These are phyloP conservation scores for Musca domestica DNA, from an alignment of 1,140 invertebrate species.

Conservation along the genomic window DNA sequence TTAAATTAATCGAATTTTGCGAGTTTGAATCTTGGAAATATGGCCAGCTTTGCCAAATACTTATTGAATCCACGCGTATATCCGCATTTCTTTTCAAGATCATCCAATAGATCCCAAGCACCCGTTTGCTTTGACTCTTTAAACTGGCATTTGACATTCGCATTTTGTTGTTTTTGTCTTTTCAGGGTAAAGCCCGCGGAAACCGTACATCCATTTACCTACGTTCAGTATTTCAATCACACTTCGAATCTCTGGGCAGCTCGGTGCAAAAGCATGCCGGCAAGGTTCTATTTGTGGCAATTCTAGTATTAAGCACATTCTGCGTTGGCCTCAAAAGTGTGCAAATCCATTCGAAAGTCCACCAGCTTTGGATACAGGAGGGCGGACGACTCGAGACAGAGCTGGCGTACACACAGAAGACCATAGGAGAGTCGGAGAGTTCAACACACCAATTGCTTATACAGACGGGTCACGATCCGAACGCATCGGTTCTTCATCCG, in stretches of 20 bases:
- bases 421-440: conserved; percentile 70
- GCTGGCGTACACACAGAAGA: conserved; percentile 77
- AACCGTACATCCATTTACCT: conserved; percentile 79
- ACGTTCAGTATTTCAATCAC: conserved; percentile 75
- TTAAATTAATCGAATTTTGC: too few relatives aligned
- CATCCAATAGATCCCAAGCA: too few relatives aligned
- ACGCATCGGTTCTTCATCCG: conserved; percentile 76
- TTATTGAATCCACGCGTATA: too few relatives aligned
- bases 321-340: conserved; percentile 92
- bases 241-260: conserved; percentile 82
- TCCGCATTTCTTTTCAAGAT: too few relatives aligned
- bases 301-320: conserved; percentile 84
- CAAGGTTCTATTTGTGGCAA: conserved; percentile 90
- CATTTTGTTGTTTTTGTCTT: conserved; percentile 37
- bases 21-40: too few relatives aligned
- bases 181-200: conserved; percentile 81
- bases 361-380: conserved; percentile 93
- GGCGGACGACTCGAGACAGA: conserved; percentile 84
- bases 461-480: conserved; percentile 78
- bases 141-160: too few relatives aligned
- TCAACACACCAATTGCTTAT: conserved; percentile 89
- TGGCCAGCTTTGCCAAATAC: too few relatives aligned
- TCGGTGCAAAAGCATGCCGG: conserved; percentile 89
- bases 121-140: too few relatives aligned
- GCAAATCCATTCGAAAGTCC: conserved; percentile 84